phyloP scores from a whole-genome alignment of 2,797 vertebrate genomes.

The Xiphophorus birchmanni region DNA sequence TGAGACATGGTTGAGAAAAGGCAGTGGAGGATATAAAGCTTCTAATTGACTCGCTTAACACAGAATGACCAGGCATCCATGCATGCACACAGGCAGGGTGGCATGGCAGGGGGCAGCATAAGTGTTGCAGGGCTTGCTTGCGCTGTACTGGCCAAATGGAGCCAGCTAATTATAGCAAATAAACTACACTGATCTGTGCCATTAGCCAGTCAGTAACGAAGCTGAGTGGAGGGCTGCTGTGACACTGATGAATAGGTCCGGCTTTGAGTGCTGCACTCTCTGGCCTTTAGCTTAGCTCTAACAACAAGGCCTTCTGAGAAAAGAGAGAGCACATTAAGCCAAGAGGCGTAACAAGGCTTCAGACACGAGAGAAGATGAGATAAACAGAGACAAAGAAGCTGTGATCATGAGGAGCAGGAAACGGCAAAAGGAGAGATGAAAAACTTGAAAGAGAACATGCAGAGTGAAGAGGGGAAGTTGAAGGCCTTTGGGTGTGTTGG shows the following conservation, averaged over 20 bases:
- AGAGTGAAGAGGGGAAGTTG: not conserved
- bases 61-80: slow-evolving; percentile 18
- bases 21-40: slow-evolving; percentile 43
- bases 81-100: slow-evolving; percentile 13
- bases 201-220: slow-evolving; percentile 78
- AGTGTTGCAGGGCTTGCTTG: slow-evolving; percentile 42
- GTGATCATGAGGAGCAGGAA: slow-evolving; percentile 27
- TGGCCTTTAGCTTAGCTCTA: slow-evolving; percentile 62
- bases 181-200: slow-evolving; percentile 80
- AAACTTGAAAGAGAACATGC: slow-evolving; percentile 22
- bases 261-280: slow-evolving; percentile 57
- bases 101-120: slow-evolving; percentile 47
- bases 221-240: slow-evolving; percentile 66
- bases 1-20: slow-evolving; percentile 41
- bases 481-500: slow-evolving; percentile 10
- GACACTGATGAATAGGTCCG: slow-evolving; percentile 73
- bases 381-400: slow-evolving; percentile 57
- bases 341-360: slow-evolving; percentile 58
- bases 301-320: slow-evolving; percentile 59
- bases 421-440: slow-evolving; percentile 17
- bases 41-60: slow-evolving; percentile 53
- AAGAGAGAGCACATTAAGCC: slow-evolving; percentile 54
- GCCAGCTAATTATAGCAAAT: slow-evolving; percentile 78
- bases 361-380: slow-evolving; percentile 48
- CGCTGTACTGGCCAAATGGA: slow-evolving; percentile 64